Base-by-base conservation (phyloP, 2,888 invertebrate species). In the Drosophila lutescens region DNA sequence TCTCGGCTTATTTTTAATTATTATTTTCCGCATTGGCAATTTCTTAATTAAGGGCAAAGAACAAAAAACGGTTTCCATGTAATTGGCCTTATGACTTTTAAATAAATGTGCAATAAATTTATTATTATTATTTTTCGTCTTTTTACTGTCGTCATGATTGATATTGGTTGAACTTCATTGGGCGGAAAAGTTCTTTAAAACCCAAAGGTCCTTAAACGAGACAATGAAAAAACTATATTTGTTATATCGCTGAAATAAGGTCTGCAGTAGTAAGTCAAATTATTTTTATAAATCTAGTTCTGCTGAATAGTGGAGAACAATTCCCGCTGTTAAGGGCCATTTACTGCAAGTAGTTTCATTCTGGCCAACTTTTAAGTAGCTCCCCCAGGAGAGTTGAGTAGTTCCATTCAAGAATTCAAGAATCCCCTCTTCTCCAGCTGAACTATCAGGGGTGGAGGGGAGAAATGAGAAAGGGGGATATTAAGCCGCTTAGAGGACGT, bases 21-120 rank as follows among this genome's bases (percentile, higher is more conserved):
- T 86, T 71, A 80, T 86, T 84, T 85, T 80, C 75, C 81, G 84
- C 86, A 83, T 83, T 83, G 88, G 67, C 71, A 83, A 83, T 86
- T 83, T 80, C 81, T 80, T 83, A 74, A 88, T 88, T 74, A 88
- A 83, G 83, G 78, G 67, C 56, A 59, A 44, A 40, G 30, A 44
- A 66, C 20, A 50, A 34, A 34, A 57, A 77, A 68, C 65, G 58
- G 36, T 49, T 61, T 50, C 62, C 47, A 47, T 72, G 68, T 78
- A 88, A 82, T 82, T 86, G 82, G 78, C 86, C 69, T 79, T 73
- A 75, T 82, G 73, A 68, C 75, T 70, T 82, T 79, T 82, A 77
- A 77, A 82, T 77, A 85, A 80, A 87, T 86, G 83, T 77, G 68
- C 78, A 83, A 87, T 86, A 79, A 73, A 76, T 73, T 63, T 68